Evolutionary conservation across 92 coral and sea anemone species (phyloP).

Genomic region (Pocillopora meandrina): DNA sequence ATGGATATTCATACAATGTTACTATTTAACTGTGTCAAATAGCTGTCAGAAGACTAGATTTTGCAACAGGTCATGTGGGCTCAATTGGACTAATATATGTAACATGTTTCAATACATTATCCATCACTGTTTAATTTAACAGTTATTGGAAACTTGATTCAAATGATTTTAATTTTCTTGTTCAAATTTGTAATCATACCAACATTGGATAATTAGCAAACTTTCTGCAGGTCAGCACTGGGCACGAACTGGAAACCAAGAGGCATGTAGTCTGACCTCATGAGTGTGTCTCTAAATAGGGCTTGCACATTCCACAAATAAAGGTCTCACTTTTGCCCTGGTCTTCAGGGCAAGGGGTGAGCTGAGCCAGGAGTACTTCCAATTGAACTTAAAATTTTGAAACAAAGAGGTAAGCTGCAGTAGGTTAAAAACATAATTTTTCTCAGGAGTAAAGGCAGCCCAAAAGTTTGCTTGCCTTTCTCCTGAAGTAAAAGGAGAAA

Average conservation of each 20-base stretch:
- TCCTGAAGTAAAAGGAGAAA: slow-evolving; percentile 50
- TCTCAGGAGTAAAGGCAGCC: slow-evolving; percentile 45
- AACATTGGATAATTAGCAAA: too few relatives aligned
- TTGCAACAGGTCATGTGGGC: too few relatives aligned
- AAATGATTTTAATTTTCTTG: too few relatives aligned
- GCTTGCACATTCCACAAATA: slow-evolving; percentile 29
- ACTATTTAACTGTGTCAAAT: too few relatives aligned
- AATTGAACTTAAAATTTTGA: slow-evolving; percentile 31
- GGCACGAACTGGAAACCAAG: slow-evolving; percentile 54
- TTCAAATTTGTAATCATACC: too few relatives aligned
- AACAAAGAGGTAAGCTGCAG: slow-evolving; percentile 13
- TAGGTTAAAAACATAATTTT: slow-evolving; percentile 41
- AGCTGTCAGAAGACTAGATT: too few relatives aligned
- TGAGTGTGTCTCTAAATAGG: slow-evolving; percentile 34
- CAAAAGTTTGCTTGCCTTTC: slow-evolving; percentile 51
- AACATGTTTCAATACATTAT: too few relatives aligned
- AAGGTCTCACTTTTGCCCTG: slow-evolving; percentile 36
- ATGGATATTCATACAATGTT: too few relatives aligned
- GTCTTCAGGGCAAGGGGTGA: slow-evolving; percentile 33
- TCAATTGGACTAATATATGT: too few relatives aligned
- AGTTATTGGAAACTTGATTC: too few relatives aligned
- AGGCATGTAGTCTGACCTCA: slow-evolving; percentile 44
- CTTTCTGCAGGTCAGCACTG: slow-evolving; percentile 22
- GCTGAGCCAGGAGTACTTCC: slow-evolving; percentile 11
- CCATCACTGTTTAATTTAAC: too few relatives aligned